Conservation (phyloP, 2,113 vertebrate genomes). For the Gobio gobio region DNA sequence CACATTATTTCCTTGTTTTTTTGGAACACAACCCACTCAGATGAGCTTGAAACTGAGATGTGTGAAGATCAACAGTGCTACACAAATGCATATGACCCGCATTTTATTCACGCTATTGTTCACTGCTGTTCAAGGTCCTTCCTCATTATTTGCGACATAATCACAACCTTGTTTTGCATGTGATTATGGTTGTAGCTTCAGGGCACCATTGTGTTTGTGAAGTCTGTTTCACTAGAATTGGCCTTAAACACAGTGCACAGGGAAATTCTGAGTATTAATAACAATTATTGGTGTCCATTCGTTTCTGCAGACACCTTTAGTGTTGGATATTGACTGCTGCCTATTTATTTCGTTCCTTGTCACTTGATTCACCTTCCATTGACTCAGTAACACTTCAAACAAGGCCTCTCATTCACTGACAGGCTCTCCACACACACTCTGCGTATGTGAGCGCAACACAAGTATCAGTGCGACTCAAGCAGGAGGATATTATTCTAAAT, state of each 20-base stretch:
- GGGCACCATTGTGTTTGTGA: conserved; percentile 22
- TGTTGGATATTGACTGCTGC: conserved; percentile 75
- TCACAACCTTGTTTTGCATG: conserved; percentile 37
- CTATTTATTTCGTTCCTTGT: conserved; percentile 71
- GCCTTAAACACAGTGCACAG: conserved; percentile 63
- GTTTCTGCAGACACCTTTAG: conserved; percentile 75
- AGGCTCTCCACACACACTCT: not conserved
- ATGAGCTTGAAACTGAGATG: not conserved
- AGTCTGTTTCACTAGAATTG: conserved; percentile 56
- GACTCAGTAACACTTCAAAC: conserved; percentile 33
- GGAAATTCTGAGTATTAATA: conserved; percentile 71
- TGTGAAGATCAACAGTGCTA: not conserved
- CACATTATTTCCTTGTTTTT: not conserved
- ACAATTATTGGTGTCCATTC: conserved; percentile 75
- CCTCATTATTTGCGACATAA: conserved; percentile 16
- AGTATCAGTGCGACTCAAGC: not conserved
- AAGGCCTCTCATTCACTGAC: not conserved
- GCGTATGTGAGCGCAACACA: not conserved
- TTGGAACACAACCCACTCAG: conserved; percentile 18
- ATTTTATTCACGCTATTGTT: conserved; percentile 1
- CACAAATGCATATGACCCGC: conserved; percentile 55
- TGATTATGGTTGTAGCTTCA: conserved; percentile 15
- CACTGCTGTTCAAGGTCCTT: conserved; percentile 7
- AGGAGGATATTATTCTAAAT: not conserved
- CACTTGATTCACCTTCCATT: conserved; percentile 49